Evolutionary conservation across 1,140 invertebrate species (phyloP).

Genomic region (Nephotettix cincticeps): DNA sequence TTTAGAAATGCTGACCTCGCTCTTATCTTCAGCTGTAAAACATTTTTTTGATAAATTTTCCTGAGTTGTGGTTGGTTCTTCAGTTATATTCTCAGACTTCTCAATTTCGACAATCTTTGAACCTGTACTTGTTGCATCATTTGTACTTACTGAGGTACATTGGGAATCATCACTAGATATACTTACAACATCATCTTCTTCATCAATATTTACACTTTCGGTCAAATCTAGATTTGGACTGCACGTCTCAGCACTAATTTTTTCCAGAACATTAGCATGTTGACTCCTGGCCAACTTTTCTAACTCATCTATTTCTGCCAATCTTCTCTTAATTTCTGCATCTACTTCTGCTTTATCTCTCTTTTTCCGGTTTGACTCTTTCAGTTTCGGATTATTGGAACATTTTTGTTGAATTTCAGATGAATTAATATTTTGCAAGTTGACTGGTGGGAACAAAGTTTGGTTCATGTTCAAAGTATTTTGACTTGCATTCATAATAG

Average conservation of each 20-base stretch:
- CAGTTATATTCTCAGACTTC: not conserved
- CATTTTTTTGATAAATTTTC: not conserved
- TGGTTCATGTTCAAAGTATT: no score
- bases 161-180: slow-evolving; percentile 5
- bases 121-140: not conserved
- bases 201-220: not conserved
- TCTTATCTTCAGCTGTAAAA: no score
- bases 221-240: no score
- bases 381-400: not conserved
- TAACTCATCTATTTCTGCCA: slow-evolving; percentile 6
- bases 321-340: slow-evolving; percentile 11
- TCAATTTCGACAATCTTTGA: not conserved
- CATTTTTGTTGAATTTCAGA: not conserved
- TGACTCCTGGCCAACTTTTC: slow-evolving; percentile 6
- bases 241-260: not conserved
- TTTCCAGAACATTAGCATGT: not conserved
- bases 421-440: not conserved
- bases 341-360: slow-evolving; percentile 15
- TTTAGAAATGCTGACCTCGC: no score
- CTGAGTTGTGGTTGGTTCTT: slow-evolving; percentile 1
- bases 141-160: not conserved
- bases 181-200: not conserved
- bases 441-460: not conserved
- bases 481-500: no score
- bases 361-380: not conserved